Evolutionary conservation across 2,113 vertebrate species (phyloP).

Genomic region (Polypterus bichir): DNA sequence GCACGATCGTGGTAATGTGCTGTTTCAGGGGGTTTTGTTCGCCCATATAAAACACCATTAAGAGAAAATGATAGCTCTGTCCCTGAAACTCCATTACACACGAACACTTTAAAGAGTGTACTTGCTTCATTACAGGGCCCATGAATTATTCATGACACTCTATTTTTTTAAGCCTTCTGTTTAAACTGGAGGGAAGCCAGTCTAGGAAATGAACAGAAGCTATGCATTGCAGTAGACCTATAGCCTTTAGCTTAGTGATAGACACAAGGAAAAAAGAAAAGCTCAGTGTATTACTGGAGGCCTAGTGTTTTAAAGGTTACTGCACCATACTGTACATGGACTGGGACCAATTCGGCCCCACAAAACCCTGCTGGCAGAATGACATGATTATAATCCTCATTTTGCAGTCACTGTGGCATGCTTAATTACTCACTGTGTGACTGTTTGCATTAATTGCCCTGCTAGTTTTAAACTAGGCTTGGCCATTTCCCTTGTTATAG

Average conservation of each 20-base stretch:
- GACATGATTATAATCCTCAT: neutral
- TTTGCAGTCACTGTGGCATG: neutral
- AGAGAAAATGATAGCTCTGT: slow-evolving; percentile 63
- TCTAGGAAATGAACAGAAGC: slow-evolving; percentile 21
- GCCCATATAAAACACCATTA: slow-evolving; percentile 49
- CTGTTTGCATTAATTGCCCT: no score
- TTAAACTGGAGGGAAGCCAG: slow-evolving; percentile 48
- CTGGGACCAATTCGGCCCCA: neutral
- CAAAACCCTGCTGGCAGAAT: neutral
- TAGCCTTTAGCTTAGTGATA: no score
- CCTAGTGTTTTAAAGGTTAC: neutral
- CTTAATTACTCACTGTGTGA: neutral
- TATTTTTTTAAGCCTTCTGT: slow-evolving; percentile 41
- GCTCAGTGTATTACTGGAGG: neutral
- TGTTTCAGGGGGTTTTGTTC: slow-evolving; percentile 19
- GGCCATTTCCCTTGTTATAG: no score
- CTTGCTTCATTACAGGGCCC: slow-evolving; percentile 49
- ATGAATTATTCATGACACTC: slow-evolving; percentile 53
- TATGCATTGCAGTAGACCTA: slow-evolving; percentile 16
- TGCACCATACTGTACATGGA: neutral
- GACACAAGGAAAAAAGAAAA: no score
- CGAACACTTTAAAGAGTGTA: slow-evolving; percentile 59
- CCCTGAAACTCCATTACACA: slow-evolving; percentile 59
- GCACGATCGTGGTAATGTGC: slow-evolving; percentile 16
- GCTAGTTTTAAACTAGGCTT: no score